phyloP scores from a whole-genome alignment of 2,113 vertebrate genomes.

The Seriola aureovittata region DNA sequence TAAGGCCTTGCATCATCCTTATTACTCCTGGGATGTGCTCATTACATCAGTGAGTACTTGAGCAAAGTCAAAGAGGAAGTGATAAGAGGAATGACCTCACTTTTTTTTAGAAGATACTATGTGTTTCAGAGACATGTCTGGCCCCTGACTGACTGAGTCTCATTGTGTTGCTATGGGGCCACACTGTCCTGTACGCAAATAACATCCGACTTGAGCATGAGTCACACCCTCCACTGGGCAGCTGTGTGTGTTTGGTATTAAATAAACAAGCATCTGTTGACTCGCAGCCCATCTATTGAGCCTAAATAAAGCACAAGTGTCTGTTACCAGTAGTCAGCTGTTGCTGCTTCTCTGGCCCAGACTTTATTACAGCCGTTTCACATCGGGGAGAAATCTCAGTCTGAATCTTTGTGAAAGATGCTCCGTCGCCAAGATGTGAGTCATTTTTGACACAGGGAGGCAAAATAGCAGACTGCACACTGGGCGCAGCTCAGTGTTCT shows the following conservation, averaged over 20 bases:
- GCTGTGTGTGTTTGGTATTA: constrained; percentile 62
- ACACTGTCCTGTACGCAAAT: constrained; percentile 38
- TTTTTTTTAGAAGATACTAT: neutral
- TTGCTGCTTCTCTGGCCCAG: constrained; percentile 6
- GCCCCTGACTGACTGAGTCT: constrained; percentile 14
- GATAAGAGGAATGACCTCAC: constrained; percentile 43
- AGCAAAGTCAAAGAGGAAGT: neutral
- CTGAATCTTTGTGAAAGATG: neutral
- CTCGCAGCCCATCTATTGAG: constrained; percentile 23
- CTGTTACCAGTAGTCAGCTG: constrained; percentile 55
- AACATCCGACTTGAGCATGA: constrained; percentile 60
- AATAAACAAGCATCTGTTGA: constrained; percentile 68
- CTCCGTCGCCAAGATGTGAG: constrained; percentile 19
- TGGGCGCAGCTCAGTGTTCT: neutral
- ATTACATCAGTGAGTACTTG: constrained; percentile 9
- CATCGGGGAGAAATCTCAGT: neutral
- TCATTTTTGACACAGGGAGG: constrained; percentile 33
- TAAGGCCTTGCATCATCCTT: neutral
- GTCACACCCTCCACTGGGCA: constrained; percentile 53
- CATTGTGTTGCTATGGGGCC: constrained; percentile 35
- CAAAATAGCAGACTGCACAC: neutral
- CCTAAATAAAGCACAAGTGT: constrained; percentile 49
- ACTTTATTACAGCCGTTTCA: neutral
- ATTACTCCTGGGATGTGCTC: neutral
- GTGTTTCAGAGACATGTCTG: constrained; percentile 15